Conservation (phyloP, 2,797 vertebrate genomes). For the Phoebastria nigripes region DNA sequence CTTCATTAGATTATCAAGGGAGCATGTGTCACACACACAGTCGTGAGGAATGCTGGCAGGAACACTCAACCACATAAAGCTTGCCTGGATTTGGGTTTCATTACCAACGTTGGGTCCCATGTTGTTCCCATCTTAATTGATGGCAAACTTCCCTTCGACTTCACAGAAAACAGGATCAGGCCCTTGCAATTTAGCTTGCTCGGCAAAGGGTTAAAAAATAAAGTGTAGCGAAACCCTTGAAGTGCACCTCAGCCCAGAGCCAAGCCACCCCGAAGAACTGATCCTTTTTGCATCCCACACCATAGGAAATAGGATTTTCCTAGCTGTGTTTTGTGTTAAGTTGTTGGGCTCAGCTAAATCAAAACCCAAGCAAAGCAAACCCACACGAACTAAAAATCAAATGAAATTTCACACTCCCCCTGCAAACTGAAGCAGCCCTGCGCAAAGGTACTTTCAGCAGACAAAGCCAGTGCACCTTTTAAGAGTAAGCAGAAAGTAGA, state of each 20-base stretch:
- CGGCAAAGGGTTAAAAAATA: not conserved
- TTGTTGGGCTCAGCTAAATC: slow-evolving; percentile 4
- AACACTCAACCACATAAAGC: not conserved
- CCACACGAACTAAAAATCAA: not conserved
- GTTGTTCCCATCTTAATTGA: not conserved
- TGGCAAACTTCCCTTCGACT: not conserved
- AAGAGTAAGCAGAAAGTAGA: not conserved
- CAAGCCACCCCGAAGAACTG: not conserved
- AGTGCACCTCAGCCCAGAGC: not conserved
- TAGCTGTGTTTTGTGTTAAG: slow-evolving; percentile 48
- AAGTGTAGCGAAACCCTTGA: not conserved
- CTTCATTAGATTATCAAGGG: slow-evolving; percentile 29
- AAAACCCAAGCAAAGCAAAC: slow-evolving; percentile 31
- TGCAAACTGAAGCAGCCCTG: not conserved
- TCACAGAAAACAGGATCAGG: not conserved
- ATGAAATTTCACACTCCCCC: slow-evolving; percentile 31
- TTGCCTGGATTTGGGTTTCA: not conserved
- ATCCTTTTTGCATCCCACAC: not conserved
- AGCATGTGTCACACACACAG: not conserved
- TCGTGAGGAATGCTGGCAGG: not conserved
- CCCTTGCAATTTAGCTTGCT: not conserved
- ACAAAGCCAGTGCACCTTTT: not conserved
- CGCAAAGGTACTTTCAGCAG: not conserved
- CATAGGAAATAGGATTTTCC: slow-evolving; percentile 10
- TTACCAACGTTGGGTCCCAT: not conserved